A percentile compares a stretch with the other conserved stretches of the same genome.
Conservation (phyloP, 1,140 invertebrate species). For the Sarcophaga bullata region DNA sequence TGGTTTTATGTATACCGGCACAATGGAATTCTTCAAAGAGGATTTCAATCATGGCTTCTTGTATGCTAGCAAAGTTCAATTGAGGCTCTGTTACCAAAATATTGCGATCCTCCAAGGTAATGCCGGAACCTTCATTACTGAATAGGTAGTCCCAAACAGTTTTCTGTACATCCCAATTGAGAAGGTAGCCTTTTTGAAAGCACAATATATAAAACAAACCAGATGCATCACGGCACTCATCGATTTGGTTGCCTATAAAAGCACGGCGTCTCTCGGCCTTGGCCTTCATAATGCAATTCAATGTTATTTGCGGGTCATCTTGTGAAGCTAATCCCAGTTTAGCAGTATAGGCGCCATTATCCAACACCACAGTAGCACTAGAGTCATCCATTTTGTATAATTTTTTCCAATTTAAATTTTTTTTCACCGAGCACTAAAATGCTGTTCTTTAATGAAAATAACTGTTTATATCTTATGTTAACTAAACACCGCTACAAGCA, state of each 20-base stretch:
- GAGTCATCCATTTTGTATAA: constrained; percentile 17
- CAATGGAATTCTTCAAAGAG: constrained; percentile 98
- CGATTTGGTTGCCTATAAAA: constrained; percentile 93
- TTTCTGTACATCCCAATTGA: constrained; percentile 95
- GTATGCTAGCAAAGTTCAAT: constrained; percentile 92
- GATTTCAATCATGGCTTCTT: constrained; percentile 94
- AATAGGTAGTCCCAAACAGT: constrained; percentile 97
- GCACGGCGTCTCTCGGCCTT: constrained; percentile 93
- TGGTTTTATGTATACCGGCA: constrained; percentile 82
- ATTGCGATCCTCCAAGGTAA: constrained; percentile 80
- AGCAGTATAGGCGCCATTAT: constrained; percentile 87
- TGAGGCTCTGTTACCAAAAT: constrained; percentile 94
- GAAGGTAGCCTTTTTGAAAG: constrained; percentile 94
- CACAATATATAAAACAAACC: constrained; percentile 94
- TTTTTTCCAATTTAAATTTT: neutral
- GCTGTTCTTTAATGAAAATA: neutral
- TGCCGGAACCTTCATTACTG: constrained; percentile 85
- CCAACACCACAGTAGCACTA: constrained; percentile 70
- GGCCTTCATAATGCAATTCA: constrained; percentile 98
- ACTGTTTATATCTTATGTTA: neutral
- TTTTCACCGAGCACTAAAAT: neutral
- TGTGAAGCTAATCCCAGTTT: constrained; percentile 84
- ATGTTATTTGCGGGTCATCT: constrained; percentile 75
- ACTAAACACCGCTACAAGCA: neutral
- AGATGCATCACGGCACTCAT: constrained; percentile 95